Evolutionary conservation across 2,113 vertebrate genomes (phyloP).

Genomic region (Colaptes auratus): DNA sequence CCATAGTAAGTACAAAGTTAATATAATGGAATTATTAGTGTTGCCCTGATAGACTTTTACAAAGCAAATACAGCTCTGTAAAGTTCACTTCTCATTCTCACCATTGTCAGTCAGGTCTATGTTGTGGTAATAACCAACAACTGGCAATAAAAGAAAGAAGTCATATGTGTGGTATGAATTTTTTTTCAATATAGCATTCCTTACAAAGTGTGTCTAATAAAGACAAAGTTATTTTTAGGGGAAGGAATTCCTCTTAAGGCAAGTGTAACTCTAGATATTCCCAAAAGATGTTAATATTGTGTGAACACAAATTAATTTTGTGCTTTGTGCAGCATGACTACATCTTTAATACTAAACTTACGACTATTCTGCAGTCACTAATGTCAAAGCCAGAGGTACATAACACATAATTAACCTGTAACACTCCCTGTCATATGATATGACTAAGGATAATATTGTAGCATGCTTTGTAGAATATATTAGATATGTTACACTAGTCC

Average conservation of each 20-base stretch:
- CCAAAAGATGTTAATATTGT: not conserved
- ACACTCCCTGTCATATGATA: not conserved
- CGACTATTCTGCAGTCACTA: not conserved
- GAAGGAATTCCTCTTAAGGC: not conserved
- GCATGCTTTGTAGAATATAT: not conserved
- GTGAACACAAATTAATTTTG: not conserved
- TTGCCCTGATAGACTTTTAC: not conserved
- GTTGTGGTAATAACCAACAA: not conserved
- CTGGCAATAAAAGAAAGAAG: not conserved
- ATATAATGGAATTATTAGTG: not conserved
- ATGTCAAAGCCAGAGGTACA: slow-evolving; percentile 32
- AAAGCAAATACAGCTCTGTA: not conserved
- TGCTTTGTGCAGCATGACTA: not conserved
- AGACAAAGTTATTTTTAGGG: not conserved
- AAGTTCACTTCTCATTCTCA: not conserved
- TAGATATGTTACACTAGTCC: accelerated
- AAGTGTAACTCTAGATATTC: not conserved
- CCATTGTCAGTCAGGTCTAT: not conserved
- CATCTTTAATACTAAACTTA: not conserved
- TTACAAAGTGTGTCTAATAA: not conserved
- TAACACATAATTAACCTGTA: slow-evolving; percentile 47
- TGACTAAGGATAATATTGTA: slow-evolving; percentile 20
- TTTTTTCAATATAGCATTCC: not conserved
- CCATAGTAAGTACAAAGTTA: not conserved
- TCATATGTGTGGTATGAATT: not conserved